These are phyloP conservation scores for Brachyistius frenatus DNA, from an alignment of 2,113 vertebrate genomes.

Conservation along the genomic window DNA sequence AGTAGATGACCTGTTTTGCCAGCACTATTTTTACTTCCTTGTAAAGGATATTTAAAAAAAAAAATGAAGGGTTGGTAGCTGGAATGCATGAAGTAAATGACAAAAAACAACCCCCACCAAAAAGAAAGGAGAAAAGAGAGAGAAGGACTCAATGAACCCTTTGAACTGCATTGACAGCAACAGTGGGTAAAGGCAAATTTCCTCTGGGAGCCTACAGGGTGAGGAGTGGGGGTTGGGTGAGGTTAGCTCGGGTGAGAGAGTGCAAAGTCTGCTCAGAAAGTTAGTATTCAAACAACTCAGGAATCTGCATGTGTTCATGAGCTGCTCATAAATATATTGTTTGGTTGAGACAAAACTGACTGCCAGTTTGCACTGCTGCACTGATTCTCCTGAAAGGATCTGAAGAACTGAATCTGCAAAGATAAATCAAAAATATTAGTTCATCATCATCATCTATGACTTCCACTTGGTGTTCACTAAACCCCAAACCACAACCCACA, in stretches of 20 bases:
- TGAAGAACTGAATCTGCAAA: background rate
- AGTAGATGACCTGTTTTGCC: constrained; percentile 33
- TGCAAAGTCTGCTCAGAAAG: constrained; percentile 68
- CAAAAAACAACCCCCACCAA: constrained; percentile 63
- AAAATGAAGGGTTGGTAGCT: constrained; percentile 57
- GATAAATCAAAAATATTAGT: background rate
- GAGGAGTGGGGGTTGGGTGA: constrained; percentile 79
- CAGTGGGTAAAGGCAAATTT: constrained; percentile 75
- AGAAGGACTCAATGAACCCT: constrained; percentile 76
- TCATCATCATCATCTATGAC: background rate
- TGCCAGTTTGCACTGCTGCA: background rate
- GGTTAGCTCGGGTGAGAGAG: constrained; percentile 80
- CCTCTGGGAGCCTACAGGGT: constrained; percentile 74
- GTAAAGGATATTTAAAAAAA: constrained; percentile 9
- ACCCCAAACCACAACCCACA: too few relatives aligned
- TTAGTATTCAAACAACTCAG: constrained; percentile 62
- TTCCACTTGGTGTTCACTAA: background rate
- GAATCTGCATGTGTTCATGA: constrained; percentile 42
- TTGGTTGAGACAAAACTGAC: background rate
- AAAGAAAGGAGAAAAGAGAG: constrained; percentile 49
- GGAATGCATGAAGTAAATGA: constrained; percentile 80
- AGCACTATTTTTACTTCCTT: constrained; percentile 52
- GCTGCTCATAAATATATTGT: constrained; percentile 24
- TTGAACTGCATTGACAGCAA: constrained; percentile 80
- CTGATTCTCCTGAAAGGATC: background rate